Evolutionary conservation across 2,888 invertebrate species (phyloP), one percentile per base, ranked within the genome.

Genomic region (Ormyrus rosae): DNA sequence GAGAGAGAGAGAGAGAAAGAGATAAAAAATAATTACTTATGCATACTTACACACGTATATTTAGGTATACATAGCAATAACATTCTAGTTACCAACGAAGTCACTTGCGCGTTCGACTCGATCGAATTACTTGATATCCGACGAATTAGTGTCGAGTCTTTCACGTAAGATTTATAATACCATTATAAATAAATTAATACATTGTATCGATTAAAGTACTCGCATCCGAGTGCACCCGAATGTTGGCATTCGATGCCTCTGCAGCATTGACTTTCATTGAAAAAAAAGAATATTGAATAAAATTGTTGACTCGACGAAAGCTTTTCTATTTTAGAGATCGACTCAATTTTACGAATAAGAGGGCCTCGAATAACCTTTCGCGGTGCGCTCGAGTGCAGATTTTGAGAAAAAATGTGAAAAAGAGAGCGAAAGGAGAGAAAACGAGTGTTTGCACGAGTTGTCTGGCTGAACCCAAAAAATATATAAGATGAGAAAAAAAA

Each of bases 11-110:
- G 50, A 50, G 11, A 71, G 50, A 50, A 64, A 45, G 7, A 68
- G 45, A 46, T n/a, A 64, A 73, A 63, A n/a, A 63, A n/a, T 56
- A 58, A 74, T 34, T 70, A 74, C 71, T 81, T 75, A 83, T 70
- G 82, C 83, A 84, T 83, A 84, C 85, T 82, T 85, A 84, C 80
- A 82, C 83, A 85, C 81, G 65, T 84, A 83, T 84, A 85, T 83
- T 84, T 84, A 84, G 83, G 75, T 80, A 77, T 61, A 70, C 70
- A 80, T 73, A 82, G 82, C 77, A 82, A 80, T 80, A 34, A 82
- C 75, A 82, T 80, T 82, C 78, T 86, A 85, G 85, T 85, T 85
- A 85, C 84, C 86, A 86, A 85, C 84, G 85, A 86, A 86, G 69
- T 79, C 80, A 82, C 83, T 76, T 81, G 71, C 78, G 80, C 71